Evolutionary conservation across 2,888 invertebrate genomes (phyloP).

Genomic region (Crioceris asparagi): DNA sequence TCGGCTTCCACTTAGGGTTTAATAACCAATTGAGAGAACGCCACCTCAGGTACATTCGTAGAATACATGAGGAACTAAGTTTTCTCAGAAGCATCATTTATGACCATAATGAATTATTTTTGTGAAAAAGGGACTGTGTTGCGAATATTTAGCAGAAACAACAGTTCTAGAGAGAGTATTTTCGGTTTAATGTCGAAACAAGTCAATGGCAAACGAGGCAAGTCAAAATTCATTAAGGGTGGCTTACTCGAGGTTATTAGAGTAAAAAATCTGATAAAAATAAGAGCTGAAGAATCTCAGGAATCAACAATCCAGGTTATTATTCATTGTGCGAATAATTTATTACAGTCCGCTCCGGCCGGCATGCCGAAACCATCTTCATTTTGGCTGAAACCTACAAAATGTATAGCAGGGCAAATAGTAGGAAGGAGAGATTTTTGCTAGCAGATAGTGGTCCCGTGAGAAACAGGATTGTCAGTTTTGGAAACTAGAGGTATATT

Average conservation of each 20-base stretch:
- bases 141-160: no score
- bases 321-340: constrained; percentile 3
- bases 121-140: no score
- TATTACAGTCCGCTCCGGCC: constrained; percentile 1
- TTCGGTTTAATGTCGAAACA: neutral
- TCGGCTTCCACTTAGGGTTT: no score
- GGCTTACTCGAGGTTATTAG: no score
- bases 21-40: no score
- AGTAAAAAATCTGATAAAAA: constrained; percentile 4
- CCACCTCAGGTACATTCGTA: no score
- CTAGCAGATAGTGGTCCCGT: constrained; percentile 3
- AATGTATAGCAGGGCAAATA: neutral
- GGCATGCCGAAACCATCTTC: constrained; percentile 1
- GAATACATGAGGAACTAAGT: no score
- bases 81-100: no score
- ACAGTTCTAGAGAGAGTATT: neutral
- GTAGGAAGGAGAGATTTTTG: constrained; percentile 5
- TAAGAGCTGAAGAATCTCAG: constrained; percentile 4
- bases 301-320: constrained; percentile 5
- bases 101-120: no score
- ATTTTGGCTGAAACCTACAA: neutral
- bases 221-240: constrained; percentile 1
- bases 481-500: neutral
- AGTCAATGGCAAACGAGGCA: neutral
- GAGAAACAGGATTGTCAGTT: constrained; percentile 1